phyloP scores from a whole-genome alignment of 1,140 invertebrate species.

The Limonius californicus region DNA sequence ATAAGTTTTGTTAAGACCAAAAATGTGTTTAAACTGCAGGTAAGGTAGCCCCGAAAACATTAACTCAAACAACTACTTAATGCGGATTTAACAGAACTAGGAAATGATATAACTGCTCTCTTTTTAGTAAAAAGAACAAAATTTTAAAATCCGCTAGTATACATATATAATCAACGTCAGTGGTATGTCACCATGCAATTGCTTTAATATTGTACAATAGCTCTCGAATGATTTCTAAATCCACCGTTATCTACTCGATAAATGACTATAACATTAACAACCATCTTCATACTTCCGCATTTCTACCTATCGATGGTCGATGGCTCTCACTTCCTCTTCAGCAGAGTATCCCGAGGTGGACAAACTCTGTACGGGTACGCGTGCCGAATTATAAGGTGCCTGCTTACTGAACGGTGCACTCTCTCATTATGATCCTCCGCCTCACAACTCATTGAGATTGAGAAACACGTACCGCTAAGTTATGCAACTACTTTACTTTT shows the following conservation, averaged over 20 bases:
- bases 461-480: slow-evolving; percentile 2
- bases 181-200: too few relatives aligned
- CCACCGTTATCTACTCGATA: slow-evolving; percentile 11
- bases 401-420: slow-evolving; percentile 14
- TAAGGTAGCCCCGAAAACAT: too few relatives aligned
- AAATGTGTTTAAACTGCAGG: too few relatives aligned
- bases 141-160: too few relatives aligned
- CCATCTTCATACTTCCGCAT: slow-evolving; percentile 15
- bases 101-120: too few relatives aligned
- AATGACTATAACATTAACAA: slow-evolving; percentile 10
- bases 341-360: slow-evolving; percentile 7
- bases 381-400: slow-evolving; percentile 16
- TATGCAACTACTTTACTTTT: neutral
- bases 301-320: slow-evolving; percentile 14
- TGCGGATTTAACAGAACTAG: too few relatives aligned
- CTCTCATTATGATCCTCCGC: slow-evolving; percentile 15
- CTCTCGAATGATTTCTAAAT: slow-evolving; percentile 10
- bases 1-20: too few relatives aligned
- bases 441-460: neutral
- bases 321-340: slow-evolving; percentile 17
- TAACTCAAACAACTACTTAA: too few relatives aligned
- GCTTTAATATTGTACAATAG: slow-evolving; percentile 7
- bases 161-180: too few relatives aligned
- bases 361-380: slow-evolving; percentile 10
- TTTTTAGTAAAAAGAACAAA: too few relatives aligned